Percentiles rank a stretch among this genome's conserved stretches.
Evolutionary conservation across 64 coral and sea anemone species (phyloP).

Genomic region (Stylophora pistillata): DNA sequence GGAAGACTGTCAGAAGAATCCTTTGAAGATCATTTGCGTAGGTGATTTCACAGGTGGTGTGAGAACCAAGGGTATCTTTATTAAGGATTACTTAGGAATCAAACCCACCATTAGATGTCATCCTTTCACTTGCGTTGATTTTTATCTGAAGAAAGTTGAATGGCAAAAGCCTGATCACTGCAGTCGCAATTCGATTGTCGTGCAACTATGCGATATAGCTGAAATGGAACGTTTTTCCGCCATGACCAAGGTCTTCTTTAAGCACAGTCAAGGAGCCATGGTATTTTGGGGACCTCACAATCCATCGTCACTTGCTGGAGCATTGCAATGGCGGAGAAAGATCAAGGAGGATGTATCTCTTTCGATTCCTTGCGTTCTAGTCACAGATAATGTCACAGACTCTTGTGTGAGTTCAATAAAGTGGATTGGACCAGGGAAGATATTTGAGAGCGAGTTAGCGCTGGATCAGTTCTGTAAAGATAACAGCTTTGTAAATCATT

Average conservation of each 20-base stretch:
- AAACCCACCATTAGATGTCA: constrained; percentile 14
- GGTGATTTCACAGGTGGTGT: constrained; percentile 8
- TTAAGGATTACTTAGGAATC: constrained; percentile 25
- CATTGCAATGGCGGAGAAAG: constrained; percentile 18
- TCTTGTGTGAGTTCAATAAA: not conserved
- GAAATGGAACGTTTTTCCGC: constrained; percentile 28
- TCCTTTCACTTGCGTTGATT: constrained; percentile 13
- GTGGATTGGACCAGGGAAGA: constrained; percentile 41
- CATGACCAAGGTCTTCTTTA: constrained; percentile 30
- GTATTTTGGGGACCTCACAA: constrained; percentile 30
- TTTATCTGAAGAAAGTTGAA: constrained; percentile 19
- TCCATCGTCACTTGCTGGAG: not conserved
- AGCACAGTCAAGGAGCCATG: constrained; percentile 31
- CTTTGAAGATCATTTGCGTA: constrained; percentile 17
- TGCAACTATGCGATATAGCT: constrained; percentile 16
- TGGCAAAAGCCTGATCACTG: not conserved
- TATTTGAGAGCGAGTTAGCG: constrained; percentile 49
- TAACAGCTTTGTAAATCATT: constrained; percentile 51
- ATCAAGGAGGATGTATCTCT: constrained; percentile 12
- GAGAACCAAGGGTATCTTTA: constrained; percentile 1
- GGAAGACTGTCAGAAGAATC: not conserved
- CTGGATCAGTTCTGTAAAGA: constrained; percentile 60
- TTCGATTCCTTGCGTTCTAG: constrained; percentile 50
- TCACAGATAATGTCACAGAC: constrained; percentile 52
- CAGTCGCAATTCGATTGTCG: not conserved